Evolutionary conservation across 2,888 invertebrate species (phyloP), one percentile per base, ranked within the genome.

Genomic region (Cephus pulcher): DNA sequence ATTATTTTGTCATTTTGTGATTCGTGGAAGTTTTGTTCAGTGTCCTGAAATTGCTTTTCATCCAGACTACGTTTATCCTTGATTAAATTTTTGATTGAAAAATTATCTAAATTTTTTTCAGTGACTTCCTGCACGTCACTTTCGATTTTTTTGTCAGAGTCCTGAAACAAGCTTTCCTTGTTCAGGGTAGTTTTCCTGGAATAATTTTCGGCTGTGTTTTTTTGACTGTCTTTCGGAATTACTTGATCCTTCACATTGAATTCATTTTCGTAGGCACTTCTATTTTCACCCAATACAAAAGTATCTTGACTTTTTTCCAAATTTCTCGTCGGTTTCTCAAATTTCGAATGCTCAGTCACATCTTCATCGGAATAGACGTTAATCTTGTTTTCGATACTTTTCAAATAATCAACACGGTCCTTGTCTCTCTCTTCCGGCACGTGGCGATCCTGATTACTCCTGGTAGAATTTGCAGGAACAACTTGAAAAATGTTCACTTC

Each of bases 371-470:
- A 71, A 34, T 71, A 34, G 71, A 83, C 81, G 56, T 84, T 83
- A 15, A 84, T 81, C 33, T 70, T 80, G 4, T 74, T 73, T 30
- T 83, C 82, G n/a, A 81, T 71, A 71, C 15, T 71, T 33, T 71
- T 71, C 33, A 71, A 71, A 30, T 71, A 71, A 15, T 71, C 71
- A 33, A 15, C 11, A 71, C 3, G 0, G 12, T 33, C 23, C 40
- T 6, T 23, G 23, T 9, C 23, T 23, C 6, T 11, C 32, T 15
- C 32, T 71, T 71, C 32, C 32, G 71, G 32, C 30, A 71, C 9
- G 6, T 2, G 4, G 0, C 0, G 40, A 23, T 73, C 34, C 11
- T 12, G 34, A 76, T 9, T 73, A 69, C 1, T 11, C 34, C n/a
- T 74, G n/a, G 33, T 56, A 56, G 12, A 30, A 32, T 71, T 71